These are phyloP conservation scores for Pangasius sanitwongsei DNA, from an alignment of 2,797 vertebrate genomes.

Conservation along the genomic window DNA sequence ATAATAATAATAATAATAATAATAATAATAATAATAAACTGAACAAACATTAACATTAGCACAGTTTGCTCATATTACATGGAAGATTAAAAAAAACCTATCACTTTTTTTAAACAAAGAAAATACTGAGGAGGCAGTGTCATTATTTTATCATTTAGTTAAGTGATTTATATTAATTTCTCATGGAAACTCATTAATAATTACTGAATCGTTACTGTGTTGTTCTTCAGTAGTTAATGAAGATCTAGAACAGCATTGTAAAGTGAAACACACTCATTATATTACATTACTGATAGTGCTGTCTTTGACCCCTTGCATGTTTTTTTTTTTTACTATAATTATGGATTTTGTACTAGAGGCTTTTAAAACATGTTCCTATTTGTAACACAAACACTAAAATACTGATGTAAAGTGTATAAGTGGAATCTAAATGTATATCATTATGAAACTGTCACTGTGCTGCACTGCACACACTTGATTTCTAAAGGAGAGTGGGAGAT, in stretches of 20 bases:
- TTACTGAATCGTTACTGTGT: background rate
- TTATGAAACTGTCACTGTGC: background rate
- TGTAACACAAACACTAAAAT: background rate
- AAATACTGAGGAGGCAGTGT: background rate
- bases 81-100: background rate
- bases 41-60: background rate
- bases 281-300: background rate
- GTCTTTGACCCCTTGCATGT: background rate
- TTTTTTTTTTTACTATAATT: background rate
- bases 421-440: background rate
- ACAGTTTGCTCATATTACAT: background rate
- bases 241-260: background rate
- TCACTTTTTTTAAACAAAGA: background rate
- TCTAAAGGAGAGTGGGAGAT: background rate
- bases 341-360: background rate
- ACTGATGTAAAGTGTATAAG: background rate
- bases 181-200: background rate
- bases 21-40: background rate
- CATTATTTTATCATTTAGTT: background rate
- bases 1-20: background rate
- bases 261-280: background rate
- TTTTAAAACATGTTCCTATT: slow-evolving; percentile 5
- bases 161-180: background rate
- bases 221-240: background rate
- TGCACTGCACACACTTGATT: background rate